Evolutionary conservation across 2,113 vertebrate genomes (phyloP).

Genomic region (Lota lota): DNA sequence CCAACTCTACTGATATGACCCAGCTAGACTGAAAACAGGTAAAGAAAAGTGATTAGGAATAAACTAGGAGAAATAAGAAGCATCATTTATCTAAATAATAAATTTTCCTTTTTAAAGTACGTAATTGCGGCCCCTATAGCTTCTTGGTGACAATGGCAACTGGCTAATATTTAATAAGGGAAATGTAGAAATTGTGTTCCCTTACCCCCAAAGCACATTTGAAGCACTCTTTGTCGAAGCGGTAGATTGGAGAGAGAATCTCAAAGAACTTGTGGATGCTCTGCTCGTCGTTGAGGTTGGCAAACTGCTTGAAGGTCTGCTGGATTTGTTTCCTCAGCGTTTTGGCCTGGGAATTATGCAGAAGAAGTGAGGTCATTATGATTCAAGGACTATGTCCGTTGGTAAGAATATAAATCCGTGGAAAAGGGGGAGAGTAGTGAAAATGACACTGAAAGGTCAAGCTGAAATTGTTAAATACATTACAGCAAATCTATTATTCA

Average conservation of each 20-base stretch:
- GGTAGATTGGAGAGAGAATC: conserved; percentile 91
- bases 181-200: background rate
- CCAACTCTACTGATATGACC: conserved; percentile 96
- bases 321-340: conserved; percentile 95
- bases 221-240: conserved; percentile 98
- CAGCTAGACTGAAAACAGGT: conserved; percentile 85
- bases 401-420: background rate
- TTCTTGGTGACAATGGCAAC: background rate
- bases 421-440: too few species aligned
- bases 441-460: too few species aligned
- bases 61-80: background rate
- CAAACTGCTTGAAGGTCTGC: conserved; percentile 95
- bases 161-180: background rate
- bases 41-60: background rate
- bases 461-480: too few species aligned
- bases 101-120: too few species aligned
- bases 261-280: conserved; percentile 98
- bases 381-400: background rate
- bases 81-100: too few species aligned
- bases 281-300: conserved; percentile 95
- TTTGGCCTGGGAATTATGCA: conserved; percentile 80
- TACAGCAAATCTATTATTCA: too few species aligned
- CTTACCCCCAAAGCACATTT: conserved; percentile 96
- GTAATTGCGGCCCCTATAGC: background rate
- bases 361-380: background rate